Evolutionary conservation across 2,113 vertebrate species (phyloP).

Genomic region (Paradoxurus hermaphroditus): DNA sequence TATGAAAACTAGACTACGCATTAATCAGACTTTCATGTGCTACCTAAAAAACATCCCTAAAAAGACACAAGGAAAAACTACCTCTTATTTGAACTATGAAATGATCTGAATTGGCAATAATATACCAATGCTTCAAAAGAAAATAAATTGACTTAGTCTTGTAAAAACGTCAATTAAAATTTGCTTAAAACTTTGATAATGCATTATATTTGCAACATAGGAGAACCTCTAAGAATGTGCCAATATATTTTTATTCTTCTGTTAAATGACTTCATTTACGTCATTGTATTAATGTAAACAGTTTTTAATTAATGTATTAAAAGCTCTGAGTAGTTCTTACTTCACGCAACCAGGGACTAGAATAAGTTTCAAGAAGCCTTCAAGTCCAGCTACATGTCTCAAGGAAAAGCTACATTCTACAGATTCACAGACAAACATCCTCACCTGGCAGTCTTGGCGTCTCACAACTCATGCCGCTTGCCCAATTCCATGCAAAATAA

Average conservation of each 20-base stretch:
- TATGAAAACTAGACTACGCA: background rate
- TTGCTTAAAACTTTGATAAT: background rate
- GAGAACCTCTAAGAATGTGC: background rate
- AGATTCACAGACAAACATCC: background rate
- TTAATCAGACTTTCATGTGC: background rate
- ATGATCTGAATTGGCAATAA: background rate
- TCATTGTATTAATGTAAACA: background rate
- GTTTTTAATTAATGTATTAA: background rate
- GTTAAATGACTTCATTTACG: background rate
- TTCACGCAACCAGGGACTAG: background rate
- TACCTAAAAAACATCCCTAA: background rate
- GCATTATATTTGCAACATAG: background rate
- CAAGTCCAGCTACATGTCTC: background rate
- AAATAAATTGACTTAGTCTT: background rate
- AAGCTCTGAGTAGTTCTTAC: background rate
- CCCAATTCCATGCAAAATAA: background rate
- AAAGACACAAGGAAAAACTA: background rate
- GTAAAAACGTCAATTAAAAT: background rate
- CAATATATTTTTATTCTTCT: background rate
- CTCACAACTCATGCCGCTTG: background rate
- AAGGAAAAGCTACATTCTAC: background rate
- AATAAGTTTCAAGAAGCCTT: background rate
- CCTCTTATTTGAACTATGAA: background rate
- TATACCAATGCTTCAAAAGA: background rate
- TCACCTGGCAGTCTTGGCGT: background rate